Conservation (phyloP, 37 sponge, comb jelly and placozoan species). For the Chondrosia reniformis region DNA sequence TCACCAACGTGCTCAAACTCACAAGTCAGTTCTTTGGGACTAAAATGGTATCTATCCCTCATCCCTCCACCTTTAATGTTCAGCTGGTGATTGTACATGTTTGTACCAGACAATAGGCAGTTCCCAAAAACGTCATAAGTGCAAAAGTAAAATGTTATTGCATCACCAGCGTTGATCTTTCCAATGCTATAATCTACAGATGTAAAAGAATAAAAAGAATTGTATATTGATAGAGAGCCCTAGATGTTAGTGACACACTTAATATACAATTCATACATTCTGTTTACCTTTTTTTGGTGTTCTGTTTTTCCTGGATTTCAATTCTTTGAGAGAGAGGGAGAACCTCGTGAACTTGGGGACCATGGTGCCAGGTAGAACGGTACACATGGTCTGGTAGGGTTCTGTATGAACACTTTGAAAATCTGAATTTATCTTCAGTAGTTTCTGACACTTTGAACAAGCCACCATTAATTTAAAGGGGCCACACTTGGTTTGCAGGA, state of each 20-base stretch:
- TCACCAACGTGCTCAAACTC: neutral
- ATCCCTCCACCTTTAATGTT: neutral
- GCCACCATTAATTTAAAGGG: conserved; percentile 28
- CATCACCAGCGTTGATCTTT: conserved; percentile 5
- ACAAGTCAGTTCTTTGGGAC: neutral
- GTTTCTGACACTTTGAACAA: conserved; percentile 48
- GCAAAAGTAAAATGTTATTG: neutral
- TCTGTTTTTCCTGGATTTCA: neutral
- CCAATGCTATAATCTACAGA: too few relatives aligned
- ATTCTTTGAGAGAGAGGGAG: neutral
- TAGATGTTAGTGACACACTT: too few relatives aligned
- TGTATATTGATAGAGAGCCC: too few relatives aligned
- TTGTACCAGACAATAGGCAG: neutral
- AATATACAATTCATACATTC: neutral
- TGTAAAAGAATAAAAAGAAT: too few relatives aligned
- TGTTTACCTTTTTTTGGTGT: conserved; percentile 23
- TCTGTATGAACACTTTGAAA: neutral
- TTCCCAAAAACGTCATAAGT: conserved; percentile 5
- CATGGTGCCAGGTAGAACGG: conserved; percentile 38
- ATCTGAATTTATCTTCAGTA: conserved; percentile 29
- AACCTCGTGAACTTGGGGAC: neutral
- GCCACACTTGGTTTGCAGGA: conserved; percentile 27
- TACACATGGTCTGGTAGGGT: conserved; percentile 18
- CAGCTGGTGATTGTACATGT: neutral
- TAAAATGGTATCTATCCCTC: neutral